Evolutionary conservation across 2,888 invertebrate genomes (phyloP), one percentile per base, ranked within the genome.

Genomic region (Glyphotaelius pellucidus): DNA sequence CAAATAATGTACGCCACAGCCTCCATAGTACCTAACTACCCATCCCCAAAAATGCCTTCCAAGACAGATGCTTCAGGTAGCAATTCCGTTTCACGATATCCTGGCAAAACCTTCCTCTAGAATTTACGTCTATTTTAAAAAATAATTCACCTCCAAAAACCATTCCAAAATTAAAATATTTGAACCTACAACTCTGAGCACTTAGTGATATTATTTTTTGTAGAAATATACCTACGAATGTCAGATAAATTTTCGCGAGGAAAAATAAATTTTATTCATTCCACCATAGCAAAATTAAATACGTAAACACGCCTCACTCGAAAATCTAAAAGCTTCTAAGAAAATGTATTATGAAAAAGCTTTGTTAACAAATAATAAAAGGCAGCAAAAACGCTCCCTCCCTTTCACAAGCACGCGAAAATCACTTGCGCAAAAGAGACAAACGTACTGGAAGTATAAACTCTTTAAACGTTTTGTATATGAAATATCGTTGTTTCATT

Each of bases 341-440:
- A 90, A 90, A 90, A 83, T 85, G 25, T 67, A 35, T 52, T 84
- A 38, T 83, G 47, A 35, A 90, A 89, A 90, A 83, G 42, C 79
- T 86, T 89, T 89, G 80, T 38, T 89, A 92, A 80, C n/a, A 84
- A 90, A 92, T 81, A 90, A 84, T 38, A 90, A 38, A 92, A 80
- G 31, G 30, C 35, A 83, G 35, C 52, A 35, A 81, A 80, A 31
- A 25, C 15, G 35, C 11, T 80, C 15, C 31, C 11, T 89, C 89
- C n/a, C 89, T 89, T 80, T 89, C 89, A 15, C 25, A 30, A 67
- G 35, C 79, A 80, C 35, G 35, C 15, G n/a, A 80, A 80, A 89
- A 32, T 14, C 35, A 32, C 4, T 3, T 5, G 30, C 14, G 30
- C n/a, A 35, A 89, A 32, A 80, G 89, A 89, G 89, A 89, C 89